Conservation (phyloP, 2,113 vertebrate species). For the Camelus dromedarius region DNA sequence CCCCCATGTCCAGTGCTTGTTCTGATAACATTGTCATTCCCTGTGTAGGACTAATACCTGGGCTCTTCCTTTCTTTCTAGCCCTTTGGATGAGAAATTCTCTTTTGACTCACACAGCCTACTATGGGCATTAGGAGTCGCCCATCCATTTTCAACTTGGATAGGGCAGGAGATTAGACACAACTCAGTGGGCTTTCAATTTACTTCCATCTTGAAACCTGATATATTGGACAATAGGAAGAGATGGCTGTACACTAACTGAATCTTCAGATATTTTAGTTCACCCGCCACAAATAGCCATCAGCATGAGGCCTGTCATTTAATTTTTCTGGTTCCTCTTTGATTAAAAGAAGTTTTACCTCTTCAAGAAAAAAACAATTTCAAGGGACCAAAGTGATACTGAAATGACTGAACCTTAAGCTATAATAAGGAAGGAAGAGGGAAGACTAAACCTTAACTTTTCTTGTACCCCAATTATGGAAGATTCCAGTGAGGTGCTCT, state of each 20-base stretch:
- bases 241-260: background rate
- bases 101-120: background rate
- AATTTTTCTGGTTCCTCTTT: constrained; percentile 10
- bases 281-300: background rate
- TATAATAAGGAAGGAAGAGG: background rate
- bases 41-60: background rate
- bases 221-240: background rate
- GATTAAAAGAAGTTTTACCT: constrained; percentile 46
- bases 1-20: background rate
- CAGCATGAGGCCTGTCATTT: background rate
- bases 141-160: background rate
- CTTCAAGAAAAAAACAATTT: constrained; percentile 7
- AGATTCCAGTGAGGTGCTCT: background rate
- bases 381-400: background rate
- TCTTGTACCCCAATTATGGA: background rate
- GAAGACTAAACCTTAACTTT: constrained; percentile 9
- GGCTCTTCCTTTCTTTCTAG: background rate
- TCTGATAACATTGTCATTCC: background rate
- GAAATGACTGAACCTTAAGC: background rate
- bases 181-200: background rate
- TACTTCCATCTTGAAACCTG: background rate
- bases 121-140: background rate
- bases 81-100: background rate
- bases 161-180: background rate
- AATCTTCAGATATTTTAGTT: background rate